Base-by-base conservation (phyloP, 2,888 invertebrate species). In the Drosophila mimica region DNA sequence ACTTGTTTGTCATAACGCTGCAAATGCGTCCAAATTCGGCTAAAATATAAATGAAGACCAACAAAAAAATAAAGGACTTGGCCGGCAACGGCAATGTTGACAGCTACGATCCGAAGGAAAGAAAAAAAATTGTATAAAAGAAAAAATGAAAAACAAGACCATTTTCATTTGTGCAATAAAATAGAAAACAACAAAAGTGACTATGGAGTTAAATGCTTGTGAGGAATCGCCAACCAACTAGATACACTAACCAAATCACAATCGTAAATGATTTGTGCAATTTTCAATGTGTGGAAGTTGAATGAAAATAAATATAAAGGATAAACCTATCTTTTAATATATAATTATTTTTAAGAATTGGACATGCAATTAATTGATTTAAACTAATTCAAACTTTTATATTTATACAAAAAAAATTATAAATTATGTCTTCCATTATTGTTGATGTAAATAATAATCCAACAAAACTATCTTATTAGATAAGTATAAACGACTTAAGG, bases 1-100 rank as follows among this genome's bases (percentile, higher is more conserved):
- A 87, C 87, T 87, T 87, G 87, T 87, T 87, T 87, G 87, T 87
- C 89, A 87, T 87, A 87, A 87, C 88, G 89, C 86, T 81, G 81
- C 88, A 89, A 88, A 85, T 82, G 83, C 86, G 90, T 77, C 81
- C 88, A 86, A 89, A 82, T 74, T 80, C 83, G 79, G 79, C 65
- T 65, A 75, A 70, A 83, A 83, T 70, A 71, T 70, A 78, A 80
- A 78, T 71, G 74, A 75, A 79, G 52, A 63, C 66, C 63, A 28
- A 38, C 30, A 20, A 30, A 20, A 77, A 79, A 73, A 61, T 60
- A 66, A 64, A 66, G 64, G 66, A 57, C 9, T 57, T 46, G 46
- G 25, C 57, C 65, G 69, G 46, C 65, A 64, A 59, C 43, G 67
- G 64, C 51, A 20, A 60, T 36, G 69, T 53, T 68, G 65, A 61